Percentiles rank a stretch among this genome's conserved stretches.
These are phyloP conservation scores for Proales similis DNA, from an alignment of 1,140 invertebrate genomes.

Conservation along the genomic window DNA sequence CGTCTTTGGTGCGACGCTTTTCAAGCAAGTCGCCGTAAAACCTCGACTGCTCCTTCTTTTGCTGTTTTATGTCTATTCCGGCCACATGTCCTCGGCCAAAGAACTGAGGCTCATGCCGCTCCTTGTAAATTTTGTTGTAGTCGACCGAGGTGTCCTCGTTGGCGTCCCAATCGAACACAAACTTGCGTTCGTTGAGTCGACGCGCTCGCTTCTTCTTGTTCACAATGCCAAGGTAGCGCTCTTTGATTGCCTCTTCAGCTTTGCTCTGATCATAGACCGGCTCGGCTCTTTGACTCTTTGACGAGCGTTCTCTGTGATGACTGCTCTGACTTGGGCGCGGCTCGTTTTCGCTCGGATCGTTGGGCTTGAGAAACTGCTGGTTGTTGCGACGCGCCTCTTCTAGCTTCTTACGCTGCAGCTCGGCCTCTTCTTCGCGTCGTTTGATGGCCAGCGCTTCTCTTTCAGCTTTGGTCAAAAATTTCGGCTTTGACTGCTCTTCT, in stretches of 20 bases:
- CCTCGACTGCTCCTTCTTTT: slow-evolving; percentile 92
- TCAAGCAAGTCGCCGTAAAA: slow-evolving; percentile 95
- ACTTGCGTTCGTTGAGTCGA: slow-evolving; percentile 91
- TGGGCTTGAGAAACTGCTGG: slow-evolving; percentile 59
- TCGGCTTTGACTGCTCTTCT: slow-evolving; percentile 70
- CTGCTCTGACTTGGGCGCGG: slow-evolving; percentile 40
- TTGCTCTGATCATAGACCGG: slow-evolving; percentile 16
- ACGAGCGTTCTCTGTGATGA: slow-evolving; percentile 43
- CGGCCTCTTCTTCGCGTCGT: slow-evolving; percentile 73
- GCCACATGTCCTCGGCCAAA: slow-evolving; percentile 94
- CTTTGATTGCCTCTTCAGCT: slow-evolving; percentile 49
- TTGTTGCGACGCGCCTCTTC: slow-evolving; percentile 66
- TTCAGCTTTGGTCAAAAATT: slow-evolving; percentile 93
- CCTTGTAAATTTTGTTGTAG: slow-evolving; percentile 94
- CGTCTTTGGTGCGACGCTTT: slow-evolving; percentile 83
- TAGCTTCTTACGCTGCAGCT: slow-evolving; percentile 60
- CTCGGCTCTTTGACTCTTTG: slow-evolving; percentile 10
- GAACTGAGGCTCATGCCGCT: slow-evolving; percentile 88
- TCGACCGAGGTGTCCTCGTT: slow-evolving; percentile 94
- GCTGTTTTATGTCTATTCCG: slow-evolving; percentile 83
- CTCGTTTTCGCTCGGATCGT: slow-evolving; percentile 48
- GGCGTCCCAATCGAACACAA: slow-evolving; percentile 99
- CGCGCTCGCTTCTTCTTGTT: slow-evolving; percentile 83
- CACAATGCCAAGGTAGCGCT: slow-evolving; percentile 81
- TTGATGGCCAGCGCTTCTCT: slow-evolving; percentile 77